Base-by-base conservation (phyloP, 2,797 vertebrate genomes). In the Lates japonicus region DNA sequence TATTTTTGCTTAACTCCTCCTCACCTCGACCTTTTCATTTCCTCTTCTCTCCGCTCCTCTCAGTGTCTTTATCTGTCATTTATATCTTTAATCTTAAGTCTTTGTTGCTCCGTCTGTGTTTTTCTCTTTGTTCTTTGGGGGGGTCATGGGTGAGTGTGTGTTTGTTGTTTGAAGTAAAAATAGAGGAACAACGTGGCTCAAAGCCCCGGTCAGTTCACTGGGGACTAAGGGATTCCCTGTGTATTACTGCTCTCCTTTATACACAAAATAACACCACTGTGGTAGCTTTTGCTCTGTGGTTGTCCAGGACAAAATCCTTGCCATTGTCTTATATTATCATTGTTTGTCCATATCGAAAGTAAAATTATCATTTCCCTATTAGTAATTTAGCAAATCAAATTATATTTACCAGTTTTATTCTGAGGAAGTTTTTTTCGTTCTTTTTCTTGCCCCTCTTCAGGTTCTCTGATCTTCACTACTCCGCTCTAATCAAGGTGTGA, bases 131-230 rank as follows among this genome's bases (percentile, higher is more conserved):
- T 78, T 58, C 44, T 76, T 37, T 39, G 39, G 70, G 80, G 25
- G 25, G 25, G 63, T 82, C 68, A 75, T 7, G n/a, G 42, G 70
- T 64, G 49, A 70, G 37, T 51, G 20, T 62, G 29, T 67, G 70
- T 42, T 8, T 37, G 46, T 58, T 83, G 60, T 87, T 87, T 87
- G 77, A 85, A 78, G 80, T 76, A 35, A 83, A 74, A 83, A 65
- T 25, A 74, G 41, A 82, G 59, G 73, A 76, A 76, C 71, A 67
- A 70, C 16, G 65, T 80, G 74, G 31, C 70, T 79, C 57, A 81
- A 76, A 87, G 59, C 55, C 57, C 3, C 10, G 37, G 73, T 81
- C 51, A 82, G 73, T 60, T 70, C 76, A 74, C 29, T 35, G 42
- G 57, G 44, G 69, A 82, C n/a, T 3, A 16, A 64, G 65, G 68